Conservation (phyloP, 2,113 vertebrate species). For the Platysternon megacephalum region DNA sequence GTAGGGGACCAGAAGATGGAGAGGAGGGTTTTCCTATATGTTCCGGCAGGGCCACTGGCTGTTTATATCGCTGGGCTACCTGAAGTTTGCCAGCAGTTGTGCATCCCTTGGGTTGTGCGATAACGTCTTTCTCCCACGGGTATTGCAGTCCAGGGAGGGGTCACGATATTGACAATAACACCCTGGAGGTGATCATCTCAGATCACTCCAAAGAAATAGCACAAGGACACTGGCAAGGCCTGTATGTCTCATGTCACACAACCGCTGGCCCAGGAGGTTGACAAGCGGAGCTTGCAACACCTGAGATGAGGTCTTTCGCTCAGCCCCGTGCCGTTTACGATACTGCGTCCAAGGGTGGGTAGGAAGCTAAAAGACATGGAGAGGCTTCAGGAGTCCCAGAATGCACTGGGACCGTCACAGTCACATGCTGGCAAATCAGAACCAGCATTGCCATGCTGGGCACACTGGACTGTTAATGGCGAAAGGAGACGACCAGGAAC, state of each 20-base stretch:
- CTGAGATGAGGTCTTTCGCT: neutral
- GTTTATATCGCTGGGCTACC: neutral
- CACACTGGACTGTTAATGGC: neutral
- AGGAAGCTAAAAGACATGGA: neutral
- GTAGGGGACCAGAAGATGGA: neutral
- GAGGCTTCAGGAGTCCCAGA: neutral
- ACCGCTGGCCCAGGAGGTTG: neutral
- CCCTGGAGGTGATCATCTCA: neutral
- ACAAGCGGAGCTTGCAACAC: neutral
- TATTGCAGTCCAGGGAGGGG: neutral
- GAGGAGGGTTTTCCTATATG: neutral
- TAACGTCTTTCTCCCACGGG: neutral
- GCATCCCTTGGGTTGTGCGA: neutral
- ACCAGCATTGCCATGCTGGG: neutral
- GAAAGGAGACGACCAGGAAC: neutral
- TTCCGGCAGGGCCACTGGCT: neutral
- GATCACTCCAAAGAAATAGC: neutral
- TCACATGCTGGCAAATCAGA: neutral
- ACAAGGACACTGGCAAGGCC: neutral
- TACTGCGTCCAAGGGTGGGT: neutral
- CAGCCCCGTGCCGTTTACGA: neutral
- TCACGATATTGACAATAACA: neutral
- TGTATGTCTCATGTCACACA: neutral
- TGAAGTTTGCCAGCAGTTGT: neutral
- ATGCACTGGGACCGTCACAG: neutral